Base-by-base conservation (phyloP, 2,113 vertebrate genomes). In the Lagopus muta region DNA sequence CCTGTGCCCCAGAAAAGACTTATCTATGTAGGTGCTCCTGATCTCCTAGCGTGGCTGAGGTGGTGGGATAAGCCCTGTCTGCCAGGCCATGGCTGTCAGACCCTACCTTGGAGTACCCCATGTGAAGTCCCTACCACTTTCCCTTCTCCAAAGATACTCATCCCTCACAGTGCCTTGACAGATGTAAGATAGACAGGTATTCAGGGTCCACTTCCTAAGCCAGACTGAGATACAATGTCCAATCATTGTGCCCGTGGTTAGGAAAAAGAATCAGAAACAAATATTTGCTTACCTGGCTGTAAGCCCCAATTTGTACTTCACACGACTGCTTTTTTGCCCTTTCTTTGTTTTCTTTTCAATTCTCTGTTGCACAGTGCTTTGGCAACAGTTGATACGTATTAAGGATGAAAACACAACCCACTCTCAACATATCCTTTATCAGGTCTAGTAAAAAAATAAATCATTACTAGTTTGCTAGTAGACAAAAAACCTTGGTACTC, bases 111-210 rank as follows among this genome's bases (percentile, higher is more conserved):
- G 10, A 25, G 76, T 65, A 77, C 9, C 5, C n/a, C 22, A 3
- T 22, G 4, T 45, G 32, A 66, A 81, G 8, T 1, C 4, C 2
- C 4, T 24, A 62, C 11, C 2, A 1, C 30, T 32, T 43, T 14
- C 24, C 52, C 7, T 4, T 77, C 22, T 58, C 72, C 32, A 60
- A 34, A 25, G 19, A 62, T 43, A 6, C 6, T 22, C 65, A 13
- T 38, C 6, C 11, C 17, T 19, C 11, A 10, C n/a, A 34, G 34
- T 24, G 60, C 60, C 22, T 36, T 66, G 64, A 22, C 21, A 42
- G 62, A 43, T 3, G 43, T 22, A 10, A 24, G 40, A 77, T 13
- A 69, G 34, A 16, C 77, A 21, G 47, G 32, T 2, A 8, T 73
- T 74, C 48, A 65, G 3, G 2, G 47, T 55, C 32, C 3, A 1